Conservation (phyloP, 2,888 invertebrate genomes). For the Amiota mariae region DNA sequence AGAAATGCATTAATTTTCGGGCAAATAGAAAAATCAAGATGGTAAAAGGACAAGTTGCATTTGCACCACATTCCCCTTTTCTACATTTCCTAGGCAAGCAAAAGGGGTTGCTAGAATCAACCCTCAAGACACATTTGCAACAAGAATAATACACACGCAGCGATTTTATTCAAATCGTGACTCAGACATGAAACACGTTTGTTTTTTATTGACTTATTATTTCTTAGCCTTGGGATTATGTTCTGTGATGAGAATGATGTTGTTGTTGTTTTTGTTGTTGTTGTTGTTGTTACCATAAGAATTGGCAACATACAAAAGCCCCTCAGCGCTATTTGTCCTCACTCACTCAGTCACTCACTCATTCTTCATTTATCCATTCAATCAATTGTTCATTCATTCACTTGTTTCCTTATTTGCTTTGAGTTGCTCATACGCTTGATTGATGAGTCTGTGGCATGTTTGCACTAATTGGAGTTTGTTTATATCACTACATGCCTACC, state of each 20-base stretch:
- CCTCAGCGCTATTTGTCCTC: not conserved
- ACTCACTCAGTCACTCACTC: too few relatives aligned
- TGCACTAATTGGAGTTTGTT: slow-evolving; percentile 48
- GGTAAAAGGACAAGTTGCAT: slow-evolving; percentile 17
- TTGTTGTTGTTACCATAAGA: not conserved
- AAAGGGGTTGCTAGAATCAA: slow-evolving; percentile 11
- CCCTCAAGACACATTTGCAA: not conserved
- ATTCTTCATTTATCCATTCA: too few relatives aligned
- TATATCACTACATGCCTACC: not conserved
- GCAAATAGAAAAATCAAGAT: slow-evolving; percentile 18
- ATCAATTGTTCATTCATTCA: too few relatives aligned
- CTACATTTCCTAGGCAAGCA: not conserved
- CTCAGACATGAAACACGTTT: slow-evolving; percentile 20
- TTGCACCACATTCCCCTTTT: too few relatives aligned
- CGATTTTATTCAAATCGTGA: not conserved
- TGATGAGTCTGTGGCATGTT: slow-evolving; percentile 45
- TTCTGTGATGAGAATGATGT: too few relatives aligned
- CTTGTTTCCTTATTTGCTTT: slow-evolving; percentile 21
- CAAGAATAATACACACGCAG: not conserved
- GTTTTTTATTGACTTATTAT: slow-evolving; percentile 30
- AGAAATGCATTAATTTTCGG: slow-evolving; percentile 30
- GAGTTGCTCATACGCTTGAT: slow-evolving; percentile 37
- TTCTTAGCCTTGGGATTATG: slow-evolving; percentile 22
- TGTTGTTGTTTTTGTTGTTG: slow-evolving; percentile 16
- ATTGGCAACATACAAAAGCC: not conserved